These are phyloP conservation scores for Pelodiscus sinensis DNA, from an alignment of 2,113 vertebrate genomes.

Conservation along the genomic window DNA sequence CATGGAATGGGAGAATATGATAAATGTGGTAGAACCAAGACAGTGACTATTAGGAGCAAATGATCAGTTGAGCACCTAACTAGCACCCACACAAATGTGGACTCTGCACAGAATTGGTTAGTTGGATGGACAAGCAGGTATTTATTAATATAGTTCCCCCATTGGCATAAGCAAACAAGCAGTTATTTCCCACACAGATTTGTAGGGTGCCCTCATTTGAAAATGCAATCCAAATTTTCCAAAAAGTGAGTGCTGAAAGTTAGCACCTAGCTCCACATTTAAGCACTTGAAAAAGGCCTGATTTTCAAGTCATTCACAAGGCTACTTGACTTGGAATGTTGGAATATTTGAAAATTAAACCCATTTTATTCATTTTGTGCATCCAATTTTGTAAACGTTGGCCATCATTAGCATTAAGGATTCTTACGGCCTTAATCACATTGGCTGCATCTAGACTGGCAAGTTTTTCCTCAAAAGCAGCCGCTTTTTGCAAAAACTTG, in stretches of 20 bases:
- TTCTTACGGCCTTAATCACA: not conserved
- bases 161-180: not conserved
- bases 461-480: too few relatives aligned
- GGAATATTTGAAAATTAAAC: not conserved
- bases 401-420: not conserved
- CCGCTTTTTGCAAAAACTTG: too few relatives aligned
- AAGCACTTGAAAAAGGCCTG: not conserved
- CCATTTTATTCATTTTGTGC: not conserved
- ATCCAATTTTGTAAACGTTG: not conserved
- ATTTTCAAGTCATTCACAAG: not conserved
- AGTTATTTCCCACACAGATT: not conserved
- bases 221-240: not conserved
- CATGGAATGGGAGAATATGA: not conserved
- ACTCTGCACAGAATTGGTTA: not conserved
- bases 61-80: not conserved
- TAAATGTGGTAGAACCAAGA: conserved; percentile 26
- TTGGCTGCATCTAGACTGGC: too few relatives aligned
- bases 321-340: not conserved
- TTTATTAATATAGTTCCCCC: not conserved
- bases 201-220: not conserved
- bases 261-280: not conserved
- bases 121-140: not conserved
- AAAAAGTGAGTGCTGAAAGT: not conserved
- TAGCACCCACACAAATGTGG: not conserved
- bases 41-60: not conserved